These are phyloP conservation scores for Pseudochirops cupreus DNA, from an alignment of 2,797 vertebrate genomes.

Conservation along the genomic window DNA sequence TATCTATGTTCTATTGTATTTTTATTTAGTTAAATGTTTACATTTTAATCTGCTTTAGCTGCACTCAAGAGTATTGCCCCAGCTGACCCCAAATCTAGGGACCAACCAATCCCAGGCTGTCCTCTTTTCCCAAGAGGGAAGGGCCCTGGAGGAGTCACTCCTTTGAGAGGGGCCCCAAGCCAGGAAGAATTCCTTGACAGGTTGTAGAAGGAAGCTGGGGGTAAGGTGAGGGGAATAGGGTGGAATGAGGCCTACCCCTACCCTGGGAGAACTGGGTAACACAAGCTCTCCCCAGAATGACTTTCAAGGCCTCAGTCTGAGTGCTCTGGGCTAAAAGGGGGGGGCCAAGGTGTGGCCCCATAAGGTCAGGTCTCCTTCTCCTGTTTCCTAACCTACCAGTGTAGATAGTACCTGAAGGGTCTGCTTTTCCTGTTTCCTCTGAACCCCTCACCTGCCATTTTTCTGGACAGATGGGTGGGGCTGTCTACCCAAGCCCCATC, in stretches of 20 bases:
- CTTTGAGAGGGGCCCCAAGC: neutral
- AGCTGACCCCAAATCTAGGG: neutral
- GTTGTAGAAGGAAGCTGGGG: neutral
- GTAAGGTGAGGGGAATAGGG: neutral
- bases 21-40: neutral
- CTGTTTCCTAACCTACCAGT: neutral
- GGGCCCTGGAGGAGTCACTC: neutral
- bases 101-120: neutral
- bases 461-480: neutral
- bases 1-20: neutral
- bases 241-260: neutral
- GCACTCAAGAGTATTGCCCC: neutral
- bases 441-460: neutral
- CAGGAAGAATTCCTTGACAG: neutral
- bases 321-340: neutral
- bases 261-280: neutral
- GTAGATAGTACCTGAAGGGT: neutral
- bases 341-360: neutral
- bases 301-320: neutral
- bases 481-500: slow-evolving; percentile 3
- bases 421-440: neutral
- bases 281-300: neutral
- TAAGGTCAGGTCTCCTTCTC: neutral
- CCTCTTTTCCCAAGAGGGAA: neutral
- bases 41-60: neutral